These are phyloP conservation scores for Diachrysia chrysitis DNA, from an alignment of 2,888 invertebrate species.

Conservation along the genomic window DNA sequence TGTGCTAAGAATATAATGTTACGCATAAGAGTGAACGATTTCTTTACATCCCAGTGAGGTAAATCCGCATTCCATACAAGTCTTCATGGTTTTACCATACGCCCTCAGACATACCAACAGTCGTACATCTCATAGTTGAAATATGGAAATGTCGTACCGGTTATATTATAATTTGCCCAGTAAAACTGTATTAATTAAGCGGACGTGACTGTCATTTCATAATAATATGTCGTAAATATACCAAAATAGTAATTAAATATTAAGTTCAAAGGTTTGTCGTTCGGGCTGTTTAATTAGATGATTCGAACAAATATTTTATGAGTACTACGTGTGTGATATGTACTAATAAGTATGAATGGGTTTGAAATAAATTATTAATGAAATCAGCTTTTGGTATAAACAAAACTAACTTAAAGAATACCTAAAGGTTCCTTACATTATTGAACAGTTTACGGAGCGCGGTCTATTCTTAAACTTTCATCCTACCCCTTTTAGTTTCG, in stretches of 20 bases:
- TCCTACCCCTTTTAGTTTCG: slow-evolving; percentile 5
- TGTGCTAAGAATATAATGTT: slow-evolving; percentile 29
- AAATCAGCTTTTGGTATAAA: background rate
- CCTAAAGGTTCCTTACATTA: slow-evolving; percentile 7
- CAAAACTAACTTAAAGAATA: background rate
- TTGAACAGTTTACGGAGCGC: slow-evolving; percentile 6
- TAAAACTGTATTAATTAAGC: slow-evolving; percentile 35
- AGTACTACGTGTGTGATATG: background rate
- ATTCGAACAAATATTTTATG: background rate
- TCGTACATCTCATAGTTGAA: slow-evolving; percentile 56
- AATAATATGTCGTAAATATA: slow-evolving; percentile 25
- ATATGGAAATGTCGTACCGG: slow-evolving; percentile 50
- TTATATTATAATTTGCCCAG: slow-evolving; percentile 42
- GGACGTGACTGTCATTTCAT: slow-evolving; percentile 24
- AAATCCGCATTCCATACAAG: slow-evolving; percentile 65
- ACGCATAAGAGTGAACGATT: slow-evolving; percentile 39
- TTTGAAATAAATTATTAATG: background rate
- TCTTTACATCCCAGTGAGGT: slow-evolving; percentile 37
- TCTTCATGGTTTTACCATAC: slow-evolving; percentile 55
- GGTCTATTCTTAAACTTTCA: slow-evolving; percentile 6
- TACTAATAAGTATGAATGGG: background rate
- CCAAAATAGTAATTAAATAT: slow-evolving; percentile 10
- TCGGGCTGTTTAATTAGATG: background rate
- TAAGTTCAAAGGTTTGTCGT: slow-evolving; percentile 18
- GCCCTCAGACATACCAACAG: slow-evolving; percentile 32